Percentiles rank a stretch among this genome's conserved stretches.
Evolutionary conservation across 2,888 invertebrate genomes (phyloP).

Genomic region (Rhabditoides inermis): DNA sequence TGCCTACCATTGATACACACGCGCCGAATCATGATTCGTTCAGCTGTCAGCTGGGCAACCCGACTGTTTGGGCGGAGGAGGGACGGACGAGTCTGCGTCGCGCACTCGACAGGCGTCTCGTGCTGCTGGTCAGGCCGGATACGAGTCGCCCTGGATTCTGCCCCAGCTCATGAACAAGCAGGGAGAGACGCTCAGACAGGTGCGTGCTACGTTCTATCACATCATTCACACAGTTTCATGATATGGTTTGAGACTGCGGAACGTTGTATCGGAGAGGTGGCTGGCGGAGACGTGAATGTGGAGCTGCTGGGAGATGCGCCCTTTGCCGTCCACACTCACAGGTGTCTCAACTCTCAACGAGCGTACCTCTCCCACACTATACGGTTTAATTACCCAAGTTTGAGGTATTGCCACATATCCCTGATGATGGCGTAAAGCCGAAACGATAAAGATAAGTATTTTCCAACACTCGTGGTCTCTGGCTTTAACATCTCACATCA

Average conservation of each 20-base stretch:
- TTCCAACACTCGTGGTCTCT: too few species aligned
- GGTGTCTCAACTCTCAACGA: conserved; percentile 15
- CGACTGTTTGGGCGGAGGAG: too few species aligned
- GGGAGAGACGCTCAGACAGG: conserved; percentile 42
- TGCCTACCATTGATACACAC: too few species aligned
- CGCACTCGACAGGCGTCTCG: conserved; percentile 30
- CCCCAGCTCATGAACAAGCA: conserved; percentile 33
- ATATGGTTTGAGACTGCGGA: conserved; percentile 37
- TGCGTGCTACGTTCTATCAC: conserved; percentile 5
- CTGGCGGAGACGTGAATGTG: conserved; percentile 16
- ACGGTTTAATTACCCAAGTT: too few species aligned
- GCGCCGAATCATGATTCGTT: too few species aligned
- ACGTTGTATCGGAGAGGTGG: conserved; percentile 32
- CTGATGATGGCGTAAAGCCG: too few species aligned
- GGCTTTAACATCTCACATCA: too few species aligned
- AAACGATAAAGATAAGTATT: too few species aligned
- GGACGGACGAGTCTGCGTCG: conserved; percentile 22
- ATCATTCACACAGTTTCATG: neutral
- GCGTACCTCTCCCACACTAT: neutral
- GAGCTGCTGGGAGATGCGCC: conserved; percentile 43
- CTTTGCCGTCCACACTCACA: conserved; percentile 27
- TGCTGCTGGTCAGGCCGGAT: conserved; percentile 31
- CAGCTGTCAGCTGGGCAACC: too few species aligned
- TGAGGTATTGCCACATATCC: too few species aligned
- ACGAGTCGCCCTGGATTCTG: conserved; percentile 42